Evolutionary conservation across 2,113 vertebrate species (phyloP).

Genomic region (Herpailurus yagouaroundi): DNA sequence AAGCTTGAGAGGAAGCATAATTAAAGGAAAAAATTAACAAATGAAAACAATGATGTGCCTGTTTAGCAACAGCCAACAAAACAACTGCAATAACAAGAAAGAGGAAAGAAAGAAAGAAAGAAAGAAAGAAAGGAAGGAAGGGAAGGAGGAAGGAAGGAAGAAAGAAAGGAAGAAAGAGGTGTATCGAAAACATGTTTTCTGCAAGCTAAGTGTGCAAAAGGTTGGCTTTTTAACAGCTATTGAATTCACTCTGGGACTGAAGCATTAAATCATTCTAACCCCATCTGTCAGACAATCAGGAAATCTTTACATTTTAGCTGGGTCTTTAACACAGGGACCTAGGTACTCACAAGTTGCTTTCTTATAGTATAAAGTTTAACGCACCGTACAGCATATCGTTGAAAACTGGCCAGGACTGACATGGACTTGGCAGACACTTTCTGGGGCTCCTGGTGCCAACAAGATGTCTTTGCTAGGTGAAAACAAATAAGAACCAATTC

Average conservation of each 20-base stretch:
- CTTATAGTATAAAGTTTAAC: constrained; percentile 46
- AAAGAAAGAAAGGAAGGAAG: fast-evolving
- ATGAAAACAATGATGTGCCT: neutral
- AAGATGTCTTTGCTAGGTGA: constrained; percentile 80
- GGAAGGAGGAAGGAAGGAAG: neutral
- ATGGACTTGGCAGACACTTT: constrained; percentile 69
- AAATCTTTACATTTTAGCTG: constrained; percentile 61
- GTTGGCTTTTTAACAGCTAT: neutral
- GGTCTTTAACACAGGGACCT: neutral
- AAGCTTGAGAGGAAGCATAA: neutral
- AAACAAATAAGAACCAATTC: constrained; percentile 80
- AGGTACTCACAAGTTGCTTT: constrained; percentile 10
- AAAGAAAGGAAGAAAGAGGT: neutral
- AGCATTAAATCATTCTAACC: constrained; percentile 47
- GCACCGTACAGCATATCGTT: constrained; percentile 41
- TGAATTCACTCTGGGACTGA: constrained; percentile 38
- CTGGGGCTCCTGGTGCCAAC: constrained; percentile 70
- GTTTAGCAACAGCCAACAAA: neutral
- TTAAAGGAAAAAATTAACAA: neutral
- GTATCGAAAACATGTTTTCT: constrained; percentile 23
- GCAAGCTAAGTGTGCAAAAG: constrained; percentile 51
- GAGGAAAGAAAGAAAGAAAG: neutral
- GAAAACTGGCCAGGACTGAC: constrained; percentile 72
- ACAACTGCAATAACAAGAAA: neutral
- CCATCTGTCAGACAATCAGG: constrained; percentile 44